Evolutionary conservation across 2,888 invertebrate genomes (phyloP).

Genomic region (Boloria euphrosyne): DNA sequence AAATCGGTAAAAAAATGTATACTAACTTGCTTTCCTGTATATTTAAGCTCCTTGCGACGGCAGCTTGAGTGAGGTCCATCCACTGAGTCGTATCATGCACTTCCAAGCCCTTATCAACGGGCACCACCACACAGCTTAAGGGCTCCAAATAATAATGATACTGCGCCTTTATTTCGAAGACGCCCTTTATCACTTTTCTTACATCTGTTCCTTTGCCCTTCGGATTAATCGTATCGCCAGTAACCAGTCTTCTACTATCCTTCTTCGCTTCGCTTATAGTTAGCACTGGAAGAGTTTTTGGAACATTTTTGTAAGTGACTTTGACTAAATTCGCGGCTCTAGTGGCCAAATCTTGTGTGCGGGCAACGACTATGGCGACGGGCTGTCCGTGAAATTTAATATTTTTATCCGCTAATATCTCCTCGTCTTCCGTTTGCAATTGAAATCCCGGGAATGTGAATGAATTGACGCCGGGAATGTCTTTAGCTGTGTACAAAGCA

Average conservation of each 20-base stretch:
- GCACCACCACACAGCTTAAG: slow-evolving; percentile 84
- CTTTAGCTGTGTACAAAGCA: slow-evolving; percentile 84
- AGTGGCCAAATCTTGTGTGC: slow-evolving; percentile 78
- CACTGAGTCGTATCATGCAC: slow-evolving; percentile 85
- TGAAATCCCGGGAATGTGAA: slow-evolving; percentile 66
- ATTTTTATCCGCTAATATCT: slow-evolving; percentile 76
- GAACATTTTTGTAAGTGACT: slow-evolving; percentile 78
- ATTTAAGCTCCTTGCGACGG: slow-evolving; percentile 79
- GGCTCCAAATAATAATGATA: slow-evolving; percentile 91
- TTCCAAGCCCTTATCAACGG: slow-evolving; percentile 86
- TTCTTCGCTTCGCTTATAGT: slow-evolving; percentile 61
- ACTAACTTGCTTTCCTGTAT: slow-evolving; percentile 82
- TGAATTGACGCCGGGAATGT: slow-evolving; percentile 86
- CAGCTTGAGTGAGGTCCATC: slow-evolving; percentile 83
- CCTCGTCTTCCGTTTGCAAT: slow-evolving; percentile 68
- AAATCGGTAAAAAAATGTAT: slow-evolving; percentile 10
- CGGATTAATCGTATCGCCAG: slow-evolving; percentile 55
- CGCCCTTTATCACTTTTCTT: slow-evolving; percentile 74
- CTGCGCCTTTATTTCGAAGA: slow-evolving; percentile 83
- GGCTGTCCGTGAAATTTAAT: slow-evolving; percentile 86
- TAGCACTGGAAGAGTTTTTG: slow-evolving; percentile 55
- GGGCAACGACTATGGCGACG: slow-evolving; percentile 86
- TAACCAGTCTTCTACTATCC: slow-evolving; percentile 46
- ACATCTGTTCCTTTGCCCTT: slow-evolving; percentile 60
- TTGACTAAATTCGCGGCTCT: slow-evolving; percentile 82